These are phyloP conservation scores for Eupithecia insigniata DNA, from an alignment of 2,888 invertebrate genomes.

Conservation along the genomic window DNA sequence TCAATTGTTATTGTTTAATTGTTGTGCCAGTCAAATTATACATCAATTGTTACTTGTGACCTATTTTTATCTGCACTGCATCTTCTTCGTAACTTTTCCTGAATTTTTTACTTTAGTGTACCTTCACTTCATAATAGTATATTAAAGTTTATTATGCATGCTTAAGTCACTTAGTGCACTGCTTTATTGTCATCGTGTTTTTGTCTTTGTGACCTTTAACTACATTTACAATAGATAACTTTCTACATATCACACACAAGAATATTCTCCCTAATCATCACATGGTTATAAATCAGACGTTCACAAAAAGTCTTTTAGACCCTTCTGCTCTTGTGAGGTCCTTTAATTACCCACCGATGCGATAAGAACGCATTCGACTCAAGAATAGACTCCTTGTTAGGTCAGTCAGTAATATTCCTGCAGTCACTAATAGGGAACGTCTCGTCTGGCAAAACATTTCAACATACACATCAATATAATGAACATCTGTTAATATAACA, in stretches of 20 bases:
- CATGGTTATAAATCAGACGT: background rate
- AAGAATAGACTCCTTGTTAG: slow-evolving; percentile 19
- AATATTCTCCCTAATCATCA: background rate
- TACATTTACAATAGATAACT: background rate
- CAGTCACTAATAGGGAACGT: slow-evolving; percentile 22
- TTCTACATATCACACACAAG: background rate
- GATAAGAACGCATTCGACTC: slow-evolving; percentile 25
- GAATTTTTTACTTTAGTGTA: too few relatives aligned
- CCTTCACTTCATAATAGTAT: too few relatives aligned
- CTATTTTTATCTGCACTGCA: too few relatives aligned
- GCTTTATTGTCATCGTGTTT: background rate
- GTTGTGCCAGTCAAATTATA: slow-evolving; percentile 12
- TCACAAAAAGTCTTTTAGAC: slow-evolving; percentile 7
- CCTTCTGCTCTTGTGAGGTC: slow-evolving; percentile 14
- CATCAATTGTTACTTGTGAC: background rate
- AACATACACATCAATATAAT: background rate
- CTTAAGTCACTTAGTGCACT: background rate
- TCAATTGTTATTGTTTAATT: slow-evolving; percentile 34
- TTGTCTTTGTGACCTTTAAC: background rate
- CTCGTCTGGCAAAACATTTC: slow-evolving; percentile 3
- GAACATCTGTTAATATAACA: background rate
- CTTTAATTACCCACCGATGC: slow-evolving; percentile 24
- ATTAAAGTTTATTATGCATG: background rate
- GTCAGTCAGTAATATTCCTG: slow-evolving; percentile 29
- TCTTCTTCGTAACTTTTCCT: background rate